Evolutionary conservation across 64 coral and sea anemone species (phyloP).

Genomic region (Acropora tenuis): DNA sequence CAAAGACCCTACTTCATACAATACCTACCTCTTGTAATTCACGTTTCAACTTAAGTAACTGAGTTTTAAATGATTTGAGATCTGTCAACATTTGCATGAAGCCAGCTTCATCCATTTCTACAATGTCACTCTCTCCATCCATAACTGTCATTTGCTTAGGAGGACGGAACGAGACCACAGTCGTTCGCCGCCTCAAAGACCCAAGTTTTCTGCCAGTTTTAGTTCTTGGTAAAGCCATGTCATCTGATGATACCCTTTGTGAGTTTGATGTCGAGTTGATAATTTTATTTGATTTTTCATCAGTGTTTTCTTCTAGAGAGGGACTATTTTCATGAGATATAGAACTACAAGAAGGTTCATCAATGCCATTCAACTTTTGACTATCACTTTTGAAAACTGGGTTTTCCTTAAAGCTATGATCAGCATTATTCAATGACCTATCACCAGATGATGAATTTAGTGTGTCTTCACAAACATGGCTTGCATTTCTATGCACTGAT

Average conservation of each 20-base stretch:
- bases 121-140: slow-evolving; percentile 64
- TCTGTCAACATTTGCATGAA: slow-evolving; percentile 83
- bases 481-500: slow-evolving; percentile 36
- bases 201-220: slow-evolving; percentile 23
- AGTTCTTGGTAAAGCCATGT: slow-evolving; percentile 25
- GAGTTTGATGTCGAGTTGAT: slow-evolving; percentile 55
- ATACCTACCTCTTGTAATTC: slow-evolving; percentile 87
- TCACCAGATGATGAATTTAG: slow-evolving; percentile 83
- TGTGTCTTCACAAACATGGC: slow-evolving; percentile 54
- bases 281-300: slow-evolving; percentile 36
- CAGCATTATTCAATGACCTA: not conserved
- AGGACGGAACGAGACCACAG: slow-evolving; percentile 71
- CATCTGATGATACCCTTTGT: slow-evolving; percentile 26
- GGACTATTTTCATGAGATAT: slow-evolving; percentile 16
- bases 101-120: slow-evolving; percentile 86
- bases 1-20: not conserved
- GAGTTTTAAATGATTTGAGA: slow-evolving; percentile 81
- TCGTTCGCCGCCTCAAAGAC: slow-evolving; percentile 55
- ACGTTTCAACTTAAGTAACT: slow-evolving; percentile 89
- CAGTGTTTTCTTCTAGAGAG: not conserved
- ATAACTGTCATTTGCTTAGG: slow-evolving; percentile 63
- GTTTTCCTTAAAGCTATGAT: not conserved
- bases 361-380: not conserved
- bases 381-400: not conserved
- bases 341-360: slow-evolving; percentile 19